Base-by-base conservation (phyloP, 2,113 vertebrate species). In the Numida meleagris region DNA sequence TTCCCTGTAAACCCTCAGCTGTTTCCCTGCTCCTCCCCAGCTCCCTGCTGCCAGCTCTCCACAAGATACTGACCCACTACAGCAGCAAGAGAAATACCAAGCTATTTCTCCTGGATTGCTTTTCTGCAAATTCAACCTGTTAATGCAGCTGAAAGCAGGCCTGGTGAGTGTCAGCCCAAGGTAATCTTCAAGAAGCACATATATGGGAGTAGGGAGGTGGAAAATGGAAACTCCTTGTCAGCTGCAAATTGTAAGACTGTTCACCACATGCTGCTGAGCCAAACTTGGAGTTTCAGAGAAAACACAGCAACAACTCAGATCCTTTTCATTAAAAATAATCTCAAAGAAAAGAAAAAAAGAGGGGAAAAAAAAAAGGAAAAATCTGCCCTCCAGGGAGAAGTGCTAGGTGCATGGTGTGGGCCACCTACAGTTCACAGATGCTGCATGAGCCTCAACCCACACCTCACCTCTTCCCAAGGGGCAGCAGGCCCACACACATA, bases 101-200 rank as follows among this genome's bases (percentile, higher is more conserved):
- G 57, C 3, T 74, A 5, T 50, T 83, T 14, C 24, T 66, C 6
- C 25, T 3, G 2, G 24, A 11, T 23, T 17, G 40, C 19, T 65
- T 73, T 70, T 82, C 43, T 9, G 0, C 25, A 8, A 2, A 9
- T 74, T 46, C 46, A 3, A 4, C 17, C 13, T 17, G 9, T 5
- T 27, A n/a, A 75, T 24, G 19, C 6, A 5, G 45, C 27, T 45
- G 31, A 50, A 48, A 55, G 46, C 61, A n/a, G 51, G 10, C 3
- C 4, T 9, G 12, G 62, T 16, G 19, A 67, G 10, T 1, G 0
- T 14, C 0, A 0, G 51, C 7, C 7, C 4, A 57, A 76, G 33
- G 3, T 16, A 72, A 90, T 6, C 14, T n/a, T 6, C 4, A 2
- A 3, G 42, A 23, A 86, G 15, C 14, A 55, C 4, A 2, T 1